Percentiles rank a stretch among this genome's conserved stretches.
phyloP scores from a whole-genome alignment of 2,113 vertebrate species.

The Phaethornis superciliosus region DNA sequence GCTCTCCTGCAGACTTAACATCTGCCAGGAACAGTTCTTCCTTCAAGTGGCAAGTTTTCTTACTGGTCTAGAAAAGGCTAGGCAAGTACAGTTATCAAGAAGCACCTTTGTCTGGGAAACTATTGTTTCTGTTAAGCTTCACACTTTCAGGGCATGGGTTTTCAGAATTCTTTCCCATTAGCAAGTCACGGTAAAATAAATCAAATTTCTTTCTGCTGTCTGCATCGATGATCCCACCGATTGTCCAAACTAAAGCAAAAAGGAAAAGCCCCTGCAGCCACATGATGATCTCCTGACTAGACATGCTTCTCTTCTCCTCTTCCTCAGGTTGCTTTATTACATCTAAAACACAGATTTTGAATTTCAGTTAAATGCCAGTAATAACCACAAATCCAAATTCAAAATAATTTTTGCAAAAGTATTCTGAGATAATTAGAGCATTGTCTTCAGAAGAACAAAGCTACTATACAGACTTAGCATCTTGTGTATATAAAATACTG shows the following conservation, averaged over 20 bases:
- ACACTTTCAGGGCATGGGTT: conserved; percentile 84
- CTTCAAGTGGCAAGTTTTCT: neutral
- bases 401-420: neutral
- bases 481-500: neutral
- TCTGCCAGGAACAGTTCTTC: neutral
- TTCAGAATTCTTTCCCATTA: conserved; percentile 76
- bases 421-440: neutral
- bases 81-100: neutral
- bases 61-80: neutral
- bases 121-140: conserved; percentile 83
- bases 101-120: conserved; percentile 89
- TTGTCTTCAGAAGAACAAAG: neutral
- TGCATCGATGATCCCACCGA: conserved; percentile 85
- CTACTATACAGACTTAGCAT: neutral
- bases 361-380: neutral
- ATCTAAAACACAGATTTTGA: conserved; percentile 75
- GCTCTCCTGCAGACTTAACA: neutral
- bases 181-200: conserved; percentile 83
- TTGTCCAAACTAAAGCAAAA: conserved; percentile 88
- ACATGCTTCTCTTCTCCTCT: conserved; percentile 67
- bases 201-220: conserved; percentile 90
- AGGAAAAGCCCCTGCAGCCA: conserved; percentile 91
- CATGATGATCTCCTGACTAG: conserved; percentile 83
- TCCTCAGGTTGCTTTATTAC: conserved; percentile 75
- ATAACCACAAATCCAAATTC: neutral